These are phyloP conservation scores for Aphis craccivora DNA, from an alignment of 1,140 invertebrate species.

Conservation along the genomic window DNA sequence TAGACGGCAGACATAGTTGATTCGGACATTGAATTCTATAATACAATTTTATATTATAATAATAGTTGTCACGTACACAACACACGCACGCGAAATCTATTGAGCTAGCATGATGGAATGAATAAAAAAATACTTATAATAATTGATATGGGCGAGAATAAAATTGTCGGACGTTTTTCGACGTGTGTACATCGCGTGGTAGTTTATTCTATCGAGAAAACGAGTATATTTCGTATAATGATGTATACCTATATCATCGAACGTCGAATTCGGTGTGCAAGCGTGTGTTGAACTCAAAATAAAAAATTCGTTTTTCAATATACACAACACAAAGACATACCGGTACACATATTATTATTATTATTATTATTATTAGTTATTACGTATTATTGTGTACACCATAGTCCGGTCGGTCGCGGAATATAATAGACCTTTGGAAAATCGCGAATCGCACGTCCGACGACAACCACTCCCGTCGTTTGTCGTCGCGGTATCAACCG, in stretches of 20 bases:
- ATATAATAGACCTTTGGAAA: slow-evolving; percentile 38
- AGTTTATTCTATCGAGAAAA: neutral
- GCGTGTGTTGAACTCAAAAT: slow-evolving; percentile 34
- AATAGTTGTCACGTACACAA: neutral
- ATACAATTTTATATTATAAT: neutral
- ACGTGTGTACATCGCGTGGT: neutral
- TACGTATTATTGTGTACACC: slow-evolving; percentile 18
- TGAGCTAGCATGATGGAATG: neutral
- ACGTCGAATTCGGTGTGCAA: slow-evolving; percentile 7
- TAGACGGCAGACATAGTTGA: neutral
- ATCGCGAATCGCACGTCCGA: slow-evolving; percentile 55
- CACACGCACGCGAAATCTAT: neutral
- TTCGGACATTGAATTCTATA: neutral
- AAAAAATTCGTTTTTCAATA: slow-evolving; percentile 36
- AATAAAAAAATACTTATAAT: neutral
- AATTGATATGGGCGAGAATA: slow-evolving; percentile 13
- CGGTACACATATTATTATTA: slow-evolving; percentile 21
- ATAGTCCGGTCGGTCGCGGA: neutral
- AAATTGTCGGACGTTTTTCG: neutral
- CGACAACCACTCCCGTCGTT: neutral
- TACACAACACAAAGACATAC: slow-evolving; percentile 18
- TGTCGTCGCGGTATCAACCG: neutral
- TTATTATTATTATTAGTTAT: slow-evolving; percentile 34
- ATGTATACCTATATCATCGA: neutral
- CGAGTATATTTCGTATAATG: neutral